Conservation (phyloP, 2,888 invertebrate species). For the Drosophila neoperkinsi region DNA sequence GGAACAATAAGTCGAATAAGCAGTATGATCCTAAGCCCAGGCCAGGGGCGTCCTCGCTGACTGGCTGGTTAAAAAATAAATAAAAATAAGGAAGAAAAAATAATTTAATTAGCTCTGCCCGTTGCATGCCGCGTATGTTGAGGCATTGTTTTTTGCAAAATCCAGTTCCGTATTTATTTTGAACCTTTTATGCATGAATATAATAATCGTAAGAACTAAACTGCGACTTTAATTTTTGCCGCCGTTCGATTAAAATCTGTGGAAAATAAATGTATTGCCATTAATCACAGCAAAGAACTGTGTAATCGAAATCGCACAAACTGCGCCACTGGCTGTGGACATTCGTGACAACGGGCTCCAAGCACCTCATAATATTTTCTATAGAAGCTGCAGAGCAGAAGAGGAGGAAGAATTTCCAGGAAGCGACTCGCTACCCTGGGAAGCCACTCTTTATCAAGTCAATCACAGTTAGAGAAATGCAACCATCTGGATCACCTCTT, state of each 20-base stretch:
- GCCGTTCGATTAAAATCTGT: constrained; percentile 3
- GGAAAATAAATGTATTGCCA: not conserved
- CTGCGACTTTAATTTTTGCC: constrained; percentile 5
- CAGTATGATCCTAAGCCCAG: constrained; percentile 39
- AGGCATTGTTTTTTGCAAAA: constrained; percentile 19
- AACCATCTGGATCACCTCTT: not conserved
- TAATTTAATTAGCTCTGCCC: constrained; percentile 73
- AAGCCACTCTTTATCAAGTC: not conserved
- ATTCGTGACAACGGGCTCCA: not conserved
- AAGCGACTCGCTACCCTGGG: not conserved
- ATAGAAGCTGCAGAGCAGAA: not conserved
- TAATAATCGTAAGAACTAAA: constrained; percentile 21
- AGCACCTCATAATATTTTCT: not conserved
- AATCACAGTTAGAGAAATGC: not conserved
- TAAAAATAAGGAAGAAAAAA: constrained; percentile 16
- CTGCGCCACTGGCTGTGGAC: not conserved
- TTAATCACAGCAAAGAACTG: not conserved
- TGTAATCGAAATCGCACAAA: not conserved
- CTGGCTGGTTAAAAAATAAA: not conserved
- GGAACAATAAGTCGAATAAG: not conserved
- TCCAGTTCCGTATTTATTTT: constrained; percentile 53
- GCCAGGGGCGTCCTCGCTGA: constrained; percentile 29
- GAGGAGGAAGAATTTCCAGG: not conserved
- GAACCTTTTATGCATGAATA: constrained; percentile 28
- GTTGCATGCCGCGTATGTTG: constrained; percentile 51